Percentiles rank a stretch among this genome's conserved stretches.
Evolutionary conservation across 2,797 vertebrate genomes (phyloP).

Genomic region (Myotis daubentonii): DNA sequence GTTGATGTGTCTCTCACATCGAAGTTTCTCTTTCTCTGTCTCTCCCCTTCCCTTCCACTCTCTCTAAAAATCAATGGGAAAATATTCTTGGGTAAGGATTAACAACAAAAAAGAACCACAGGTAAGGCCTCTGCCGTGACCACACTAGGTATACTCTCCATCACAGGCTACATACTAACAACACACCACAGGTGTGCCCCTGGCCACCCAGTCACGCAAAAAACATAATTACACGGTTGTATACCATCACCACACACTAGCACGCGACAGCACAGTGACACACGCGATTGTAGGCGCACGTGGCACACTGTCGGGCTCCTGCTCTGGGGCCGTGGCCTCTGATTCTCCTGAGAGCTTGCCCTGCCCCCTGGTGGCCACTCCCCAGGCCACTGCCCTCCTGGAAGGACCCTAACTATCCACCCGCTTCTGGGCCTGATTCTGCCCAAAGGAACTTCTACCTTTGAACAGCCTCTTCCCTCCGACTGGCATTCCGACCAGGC

Average conservation of each 20-base stretch:
- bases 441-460: background rate
- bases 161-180: background rate
- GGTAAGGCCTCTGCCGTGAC: background rate
- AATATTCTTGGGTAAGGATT: too few species aligned
- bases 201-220: background rate
- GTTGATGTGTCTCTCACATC: too few species aligned
- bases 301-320: background rate
- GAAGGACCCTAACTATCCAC: background rate
- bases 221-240: background rate
- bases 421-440: background rate
- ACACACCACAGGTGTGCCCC: background rate
- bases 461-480: background rate
- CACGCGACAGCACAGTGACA: accelerated
- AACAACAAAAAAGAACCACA: background rate
- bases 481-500: background rate
- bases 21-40: too few species aligned
- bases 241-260: background rate
- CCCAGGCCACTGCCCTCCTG: slow-evolving; percentile 25
- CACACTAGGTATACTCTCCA: background rate
- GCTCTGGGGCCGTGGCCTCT: slow-evolving; percentile 22
- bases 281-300: background rate
- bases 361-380: slow-evolving; percentile 80
- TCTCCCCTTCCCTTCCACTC: too few species aligned
- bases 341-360: slow-evolving; percentile 64
- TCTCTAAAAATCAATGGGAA: too few species aligned